Evolutionary conservation across 2,797 vertebrate genomes (phyloP).

Genomic region (Microctenopoma stevenorrisi): DNA sequence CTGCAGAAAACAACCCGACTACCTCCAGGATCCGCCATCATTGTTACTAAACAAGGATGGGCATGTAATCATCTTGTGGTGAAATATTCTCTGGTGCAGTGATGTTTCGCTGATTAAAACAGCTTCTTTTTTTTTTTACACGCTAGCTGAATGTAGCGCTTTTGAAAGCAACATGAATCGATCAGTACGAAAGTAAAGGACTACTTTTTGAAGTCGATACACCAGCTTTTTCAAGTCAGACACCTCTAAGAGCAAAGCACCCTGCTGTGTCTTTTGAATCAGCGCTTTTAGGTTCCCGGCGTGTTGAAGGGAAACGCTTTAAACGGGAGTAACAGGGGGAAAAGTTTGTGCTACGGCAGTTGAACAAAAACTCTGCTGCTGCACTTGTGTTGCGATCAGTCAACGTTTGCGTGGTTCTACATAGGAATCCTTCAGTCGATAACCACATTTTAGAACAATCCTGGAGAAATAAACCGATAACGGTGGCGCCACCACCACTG

Average conservation of each 20-base stretch:
- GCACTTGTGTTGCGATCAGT: constrained; percentile 11
- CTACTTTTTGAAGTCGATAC: constrained; percentile 26
- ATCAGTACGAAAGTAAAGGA: constrained; percentile 40
- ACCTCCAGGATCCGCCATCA: constrained; percentile 13
- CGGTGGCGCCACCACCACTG: too few species aligned
- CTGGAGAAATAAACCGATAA: background rate
- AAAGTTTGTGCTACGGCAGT: constrained; percentile 5
- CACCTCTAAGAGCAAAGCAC: constrained; percentile 9
- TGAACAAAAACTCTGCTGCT: constrained; percentile 1
- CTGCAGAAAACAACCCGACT: constrained; percentile 44
- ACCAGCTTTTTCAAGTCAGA: constrained; percentile 36
- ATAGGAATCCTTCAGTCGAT: background rate
- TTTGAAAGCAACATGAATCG: constrained; percentile 19
- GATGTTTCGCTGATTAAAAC: background rate
- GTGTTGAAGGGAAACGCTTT: constrained; percentile 10
- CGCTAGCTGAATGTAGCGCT: background rate
- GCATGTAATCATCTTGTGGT: constrained; percentile 3
- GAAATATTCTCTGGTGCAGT: constrained; percentile 1
- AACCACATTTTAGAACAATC: background rate
- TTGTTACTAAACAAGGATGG: background rate
- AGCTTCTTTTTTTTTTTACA: background rate
- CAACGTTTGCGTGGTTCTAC: background rate
- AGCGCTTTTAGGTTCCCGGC: constrained; percentile 6
- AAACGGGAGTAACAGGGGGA: background rate
- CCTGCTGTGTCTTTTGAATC: constrained; percentile 9